Percentiles rank a stretch among this genome's conserved stretches.
Conservation (phyloP, 2,113 vertebrate species). For the Elephas maximus region DNA sequence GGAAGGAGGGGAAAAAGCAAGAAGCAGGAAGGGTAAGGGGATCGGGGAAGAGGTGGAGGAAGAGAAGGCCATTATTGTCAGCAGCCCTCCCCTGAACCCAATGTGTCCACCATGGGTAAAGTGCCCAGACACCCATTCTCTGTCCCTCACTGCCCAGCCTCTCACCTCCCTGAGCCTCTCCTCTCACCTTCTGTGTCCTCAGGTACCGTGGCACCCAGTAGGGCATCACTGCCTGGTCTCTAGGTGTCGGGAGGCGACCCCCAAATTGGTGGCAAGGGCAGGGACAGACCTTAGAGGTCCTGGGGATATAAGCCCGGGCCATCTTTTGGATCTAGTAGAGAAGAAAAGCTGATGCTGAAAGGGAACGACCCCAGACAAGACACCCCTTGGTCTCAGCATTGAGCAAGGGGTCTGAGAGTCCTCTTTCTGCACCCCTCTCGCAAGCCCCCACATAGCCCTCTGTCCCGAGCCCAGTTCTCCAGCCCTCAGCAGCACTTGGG, state of each 20-base stretch:
- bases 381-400: too few relatives aligned
- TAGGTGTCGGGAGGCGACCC: slow-evolving; percentile 57
- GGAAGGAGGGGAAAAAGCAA: not conserved
- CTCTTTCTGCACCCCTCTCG: not conserved
- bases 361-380: not conserved
- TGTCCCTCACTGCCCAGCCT: not conserved
- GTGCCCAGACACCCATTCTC: not conserved
- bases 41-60: not conserved
- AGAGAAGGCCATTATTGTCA: not conserved
- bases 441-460: not conserved
- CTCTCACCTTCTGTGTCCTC: not conserved
- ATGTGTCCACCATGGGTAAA: too few relatives aligned
- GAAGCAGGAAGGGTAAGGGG: not conserved
- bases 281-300: not conserved
- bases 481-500: not conserved
- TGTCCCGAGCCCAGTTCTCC: not conserved
- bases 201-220: slow-evolving; percentile 78
- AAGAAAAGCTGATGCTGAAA: not conserved
- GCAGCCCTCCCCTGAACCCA: too few relatives aligned
- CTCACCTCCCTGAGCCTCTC: slow-evolving; percentile 8
- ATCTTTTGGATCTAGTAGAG: slow-evolving; percentile 53
- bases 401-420: not conserved
- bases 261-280: slow-evolving; percentile 58
- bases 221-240: slow-evolving; percentile 64
- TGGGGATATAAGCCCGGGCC: not conserved